Evolutionary conservation across 2,888 invertebrate genomes (phyloP).

Genomic region (Watsonalla binaria): DNA sequence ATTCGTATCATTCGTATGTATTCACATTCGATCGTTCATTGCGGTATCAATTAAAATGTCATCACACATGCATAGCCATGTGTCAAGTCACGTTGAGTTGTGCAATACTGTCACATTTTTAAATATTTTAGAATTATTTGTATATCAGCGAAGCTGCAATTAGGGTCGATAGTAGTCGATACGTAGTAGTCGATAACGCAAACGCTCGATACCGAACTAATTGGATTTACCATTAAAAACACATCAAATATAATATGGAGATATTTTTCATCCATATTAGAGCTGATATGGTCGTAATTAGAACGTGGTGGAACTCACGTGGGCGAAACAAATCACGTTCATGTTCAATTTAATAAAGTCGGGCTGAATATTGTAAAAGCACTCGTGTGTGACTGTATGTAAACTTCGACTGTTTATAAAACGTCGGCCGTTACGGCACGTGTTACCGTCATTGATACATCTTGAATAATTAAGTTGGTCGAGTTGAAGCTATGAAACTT

Average conservation of each 20-base stretch:
- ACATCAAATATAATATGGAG: slow-evolving; percentile 41
- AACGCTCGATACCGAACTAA: slow-evolving; percentile 39
- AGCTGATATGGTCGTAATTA: slow-evolving; percentile 28
- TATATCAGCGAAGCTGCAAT: slow-evolving; percentile 20
- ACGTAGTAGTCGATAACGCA: slow-evolving; percentile 28
- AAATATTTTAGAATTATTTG: not conserved
- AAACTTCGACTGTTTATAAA: not conserved
- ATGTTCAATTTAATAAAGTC: not conserved
- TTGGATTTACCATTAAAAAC: slow-evolving; percentile 49
- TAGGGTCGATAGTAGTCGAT: slow-evolving; percentile 36
- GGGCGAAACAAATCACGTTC: not conserved
- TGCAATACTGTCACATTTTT: not conserved
- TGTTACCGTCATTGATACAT: not conserved
- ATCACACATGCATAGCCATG: not conserved
- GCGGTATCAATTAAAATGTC: no score
- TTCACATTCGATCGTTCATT: no score
- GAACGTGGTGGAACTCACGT: slow-evolving; percentile 10
- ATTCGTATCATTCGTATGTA: no score
- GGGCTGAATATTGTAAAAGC: not conserved
- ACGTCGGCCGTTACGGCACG: not conserved
- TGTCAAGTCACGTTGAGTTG: not conserved
- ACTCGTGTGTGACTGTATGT: not conserved
- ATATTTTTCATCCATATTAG: slow-evolving; percentile 36
- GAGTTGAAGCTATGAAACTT: no score
- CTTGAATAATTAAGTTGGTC: not conserved